These are phyloP conservation scores for Sardinella longiceps DNA, from an alignment of 2,797 vertebrate genomes.

Conservation along the genomic window DNA sequence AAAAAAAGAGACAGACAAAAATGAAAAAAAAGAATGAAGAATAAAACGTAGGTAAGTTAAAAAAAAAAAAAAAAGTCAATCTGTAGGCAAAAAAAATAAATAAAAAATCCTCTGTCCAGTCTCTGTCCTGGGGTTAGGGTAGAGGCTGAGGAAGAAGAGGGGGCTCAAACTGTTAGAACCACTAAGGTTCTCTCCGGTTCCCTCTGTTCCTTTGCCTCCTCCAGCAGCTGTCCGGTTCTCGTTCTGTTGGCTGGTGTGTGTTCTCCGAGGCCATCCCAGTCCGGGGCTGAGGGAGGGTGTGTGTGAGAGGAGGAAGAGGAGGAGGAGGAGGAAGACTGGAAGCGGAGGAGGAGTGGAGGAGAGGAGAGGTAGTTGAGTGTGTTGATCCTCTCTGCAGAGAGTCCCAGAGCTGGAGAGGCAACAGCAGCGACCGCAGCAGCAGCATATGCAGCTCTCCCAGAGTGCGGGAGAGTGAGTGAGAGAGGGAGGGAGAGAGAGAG, in stretches of 20 bases:
- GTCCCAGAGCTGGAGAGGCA: neutral
- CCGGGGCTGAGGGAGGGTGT: neutral
- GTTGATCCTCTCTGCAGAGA: constrained; percentile 8
- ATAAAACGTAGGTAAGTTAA: neutral
- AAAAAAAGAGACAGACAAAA: neutral
- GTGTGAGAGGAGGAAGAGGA: neutral
- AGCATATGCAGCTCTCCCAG: constrained; percentile 1
- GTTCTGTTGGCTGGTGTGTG: neutral
- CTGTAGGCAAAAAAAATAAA: neutral
- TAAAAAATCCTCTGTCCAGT: neutral
- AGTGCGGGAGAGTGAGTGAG: neutral
- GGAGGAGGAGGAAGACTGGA: neutral
- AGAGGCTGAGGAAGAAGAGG: neutral
- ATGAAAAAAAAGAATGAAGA: neutral
- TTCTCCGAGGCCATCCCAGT: constrained; percentile 6
- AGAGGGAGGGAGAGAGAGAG: neutral
- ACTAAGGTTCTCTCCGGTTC: neutral
- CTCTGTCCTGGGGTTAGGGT: neutral
- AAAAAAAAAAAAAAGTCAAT: neutral
- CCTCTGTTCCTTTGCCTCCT: neutral
- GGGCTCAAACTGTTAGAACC: neutral
- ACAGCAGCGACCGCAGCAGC: neutral
- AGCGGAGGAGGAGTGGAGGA: neutral
- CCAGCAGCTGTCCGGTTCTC: constrained; percentile 12
- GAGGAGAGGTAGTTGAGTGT: neutral